phyloP scores from a whole-genome alignment of 2,888 invertebrate species.

The Ormyrus thymus region DNA sequence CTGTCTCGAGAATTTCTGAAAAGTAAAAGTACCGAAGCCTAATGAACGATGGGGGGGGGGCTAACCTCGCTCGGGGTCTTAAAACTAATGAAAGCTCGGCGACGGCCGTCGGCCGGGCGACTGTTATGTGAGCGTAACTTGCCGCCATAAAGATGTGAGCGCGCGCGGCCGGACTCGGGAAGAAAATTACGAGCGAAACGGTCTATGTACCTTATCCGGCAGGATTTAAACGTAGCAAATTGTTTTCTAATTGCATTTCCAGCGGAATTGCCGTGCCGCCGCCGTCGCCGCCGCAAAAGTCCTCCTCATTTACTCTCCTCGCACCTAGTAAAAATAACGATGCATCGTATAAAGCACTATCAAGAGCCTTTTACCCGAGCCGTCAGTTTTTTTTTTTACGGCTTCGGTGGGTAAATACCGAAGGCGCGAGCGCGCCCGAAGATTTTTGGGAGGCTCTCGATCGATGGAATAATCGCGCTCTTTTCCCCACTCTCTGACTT shows the following conservation, averaged over 20 bases:
- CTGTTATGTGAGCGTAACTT: constrained; percentile 31
- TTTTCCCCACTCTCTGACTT: too few relatives aligned
- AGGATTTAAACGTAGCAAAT: constrained; percentile 46
- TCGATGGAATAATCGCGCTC: too few relatives aligned
- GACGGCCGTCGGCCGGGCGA: neutral
- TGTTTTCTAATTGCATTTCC: constrained; percentile 51
- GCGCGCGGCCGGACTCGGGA: neutral
- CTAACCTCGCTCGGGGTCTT: neutral
- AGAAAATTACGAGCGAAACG: constrained; percentile 36
- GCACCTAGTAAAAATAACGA: neutral
- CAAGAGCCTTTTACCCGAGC: too few relatives aligned
- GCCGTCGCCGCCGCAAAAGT: neutral
- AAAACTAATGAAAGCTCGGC: constrained; percentile 34
- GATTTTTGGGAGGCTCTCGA: too few relatives aligned
- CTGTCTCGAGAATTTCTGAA: too few relatives aligned
- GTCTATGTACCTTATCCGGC: neutral
- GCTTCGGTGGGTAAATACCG: too few relatives aligned
- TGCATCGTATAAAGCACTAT: too few relatives aligned
- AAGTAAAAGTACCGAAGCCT: too few relatives aligned
- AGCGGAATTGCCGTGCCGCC: constrained; percentile 2
- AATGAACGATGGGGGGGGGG: neutral
- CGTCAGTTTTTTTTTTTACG: too few relatives aligned
- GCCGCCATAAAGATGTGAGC: constrained; percentile 38
- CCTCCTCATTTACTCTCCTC: neutral
- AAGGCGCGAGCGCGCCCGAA: too few relatives aligned